These are phyloP conservation scores for Phainopepla nitens DNA, from an alignment of 2,113 vertebrate species.

Conservation along the genomic window DNA sequence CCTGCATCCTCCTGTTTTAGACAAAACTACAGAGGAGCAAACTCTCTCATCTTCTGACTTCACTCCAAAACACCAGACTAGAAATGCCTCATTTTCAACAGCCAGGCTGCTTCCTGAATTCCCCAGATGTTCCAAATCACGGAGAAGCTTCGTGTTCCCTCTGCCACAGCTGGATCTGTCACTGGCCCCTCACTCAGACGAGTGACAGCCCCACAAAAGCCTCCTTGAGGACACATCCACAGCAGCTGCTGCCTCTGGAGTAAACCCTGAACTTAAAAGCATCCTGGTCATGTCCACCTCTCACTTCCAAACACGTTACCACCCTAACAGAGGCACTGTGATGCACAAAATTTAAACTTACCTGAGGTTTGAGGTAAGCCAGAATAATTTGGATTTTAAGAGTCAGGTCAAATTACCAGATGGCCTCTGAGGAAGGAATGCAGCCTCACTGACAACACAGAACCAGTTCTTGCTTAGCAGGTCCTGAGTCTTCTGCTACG, in stretches of 20 bases:
- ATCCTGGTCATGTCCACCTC: not conserved
- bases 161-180: not conserved
- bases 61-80: not conserved
- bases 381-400: not conserved
- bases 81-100: not conserved
- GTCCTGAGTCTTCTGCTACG: not conserved
- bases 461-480: not conserved
- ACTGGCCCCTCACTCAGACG: not conserved
- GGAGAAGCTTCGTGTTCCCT: rapidly evolving
- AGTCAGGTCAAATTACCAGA: not conserved
- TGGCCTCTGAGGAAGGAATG: not conserved
- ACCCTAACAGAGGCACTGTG: rapidly evolving
- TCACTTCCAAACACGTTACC: not conserved
- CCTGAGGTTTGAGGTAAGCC: not conserved
- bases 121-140: not conserved
- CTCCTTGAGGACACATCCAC: not conserved
- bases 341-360: not conserved
- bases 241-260: not conserved
- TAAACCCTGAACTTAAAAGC: not conserved
- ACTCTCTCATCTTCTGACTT: not conserved
- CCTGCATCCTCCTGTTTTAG: not conserved
- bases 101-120: rapidly evolving
- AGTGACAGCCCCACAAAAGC: not conserved
- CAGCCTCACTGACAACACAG: not conserved
- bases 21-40: not conserved